Base-by-base conservation (phyloP, 2,888 invertebrate genomes). In the Eristalis arbustorum region DNA sequence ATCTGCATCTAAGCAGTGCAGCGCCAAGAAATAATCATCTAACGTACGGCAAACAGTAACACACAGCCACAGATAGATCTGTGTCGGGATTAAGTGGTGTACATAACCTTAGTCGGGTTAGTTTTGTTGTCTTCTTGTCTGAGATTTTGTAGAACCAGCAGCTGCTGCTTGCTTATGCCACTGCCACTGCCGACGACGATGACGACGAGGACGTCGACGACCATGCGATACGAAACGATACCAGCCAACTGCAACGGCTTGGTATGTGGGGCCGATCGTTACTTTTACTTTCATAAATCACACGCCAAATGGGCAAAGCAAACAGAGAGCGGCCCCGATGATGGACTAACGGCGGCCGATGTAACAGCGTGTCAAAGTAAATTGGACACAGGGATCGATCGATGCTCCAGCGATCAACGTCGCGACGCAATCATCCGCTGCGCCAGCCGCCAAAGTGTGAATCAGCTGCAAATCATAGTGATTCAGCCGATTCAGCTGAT, bases 271-370 rank as follows among this genome's bases (percentile, higher is more conserved):
- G 56, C 69, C 37, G 80, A 83, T 88, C 82, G 84, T 82, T 83
- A 88, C 85, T 88, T 88, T 88, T 84, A 88, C 85, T 88, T 88
- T 88, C 88, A 88, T 88, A 88, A 88, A 88, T 88, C 88, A 87
- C 88, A 88, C 82, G 71, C 72, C 78, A 87, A 87, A 82, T 78
- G 82, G 74, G 66, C 75, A 67, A 78, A 78, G 76, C 67, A 67
- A 68, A 67, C 74, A 78, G 42, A 78, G 59, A 78, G 49, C 74
- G 68, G 67, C 62, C 67, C 77, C 73, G 71, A 67, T 82, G 62
- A 71, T 79, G 69, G 80, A 87, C 64, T 79, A 69, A 69, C 69
- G 59, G 49, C 49, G 18, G 74, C 11, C 73, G 79, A 79, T 82
- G 75, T 78, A 82, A 78, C 87, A 83, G 75, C 82, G 82, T 87